These are phyloP conservation scores for Tuberolachnus salignus DNA, from an alignment of 2,888 invertebrate genomes.

Conservation along the genomic window DNA sequence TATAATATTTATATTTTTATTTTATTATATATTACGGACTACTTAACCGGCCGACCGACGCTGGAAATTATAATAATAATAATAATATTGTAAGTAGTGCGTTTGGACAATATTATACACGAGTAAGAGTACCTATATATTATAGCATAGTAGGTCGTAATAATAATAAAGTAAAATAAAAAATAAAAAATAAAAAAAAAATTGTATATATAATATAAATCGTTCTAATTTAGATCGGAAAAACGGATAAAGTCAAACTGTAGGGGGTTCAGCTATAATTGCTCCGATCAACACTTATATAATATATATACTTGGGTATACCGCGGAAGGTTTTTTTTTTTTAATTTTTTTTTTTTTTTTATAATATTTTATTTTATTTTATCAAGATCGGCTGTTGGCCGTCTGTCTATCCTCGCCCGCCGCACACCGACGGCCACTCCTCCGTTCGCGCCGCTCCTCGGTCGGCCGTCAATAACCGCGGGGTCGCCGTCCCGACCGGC, in stretches of 20 bases:
- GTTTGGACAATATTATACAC: too few relatives aligned
- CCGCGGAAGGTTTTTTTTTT: too few relatives aligned
- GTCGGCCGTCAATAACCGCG: not conserved
- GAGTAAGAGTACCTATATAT: too few relatives aligned
- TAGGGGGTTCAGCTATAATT: conserved; percentile 53
- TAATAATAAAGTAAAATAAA: conserved; percentile 8
- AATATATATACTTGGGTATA: not conserved
- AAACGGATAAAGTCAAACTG: conserved; percentile 47
- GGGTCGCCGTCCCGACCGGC: conserved; percentile 7
- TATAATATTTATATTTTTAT: too few relatives aligned
- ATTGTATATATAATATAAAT: not conserved
- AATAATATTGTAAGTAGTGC: too few relatives aligned
- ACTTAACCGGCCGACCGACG: conserved; percentile 6
- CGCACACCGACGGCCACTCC: not conserved
- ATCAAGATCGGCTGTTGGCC: conserved; percentile 54
- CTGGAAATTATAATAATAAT: too few relatives aligned
- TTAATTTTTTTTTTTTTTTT: too few relatives aligned
- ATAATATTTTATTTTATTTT: not conserved
- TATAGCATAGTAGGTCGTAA: not conserved
- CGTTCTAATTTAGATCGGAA: conserved; percentile 51
- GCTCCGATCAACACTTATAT: conserved; percentile 51
- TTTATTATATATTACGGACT: not conserved
- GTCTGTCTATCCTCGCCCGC: not conserved
- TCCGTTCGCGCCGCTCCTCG: not conserved
- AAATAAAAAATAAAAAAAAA: too few relatives aligned